These are phyloP conservation scores for Narcine bancroftii DNA, from an alignment of 2,113 vertebrate genomes.

Conservation along the genomic window DNA sequence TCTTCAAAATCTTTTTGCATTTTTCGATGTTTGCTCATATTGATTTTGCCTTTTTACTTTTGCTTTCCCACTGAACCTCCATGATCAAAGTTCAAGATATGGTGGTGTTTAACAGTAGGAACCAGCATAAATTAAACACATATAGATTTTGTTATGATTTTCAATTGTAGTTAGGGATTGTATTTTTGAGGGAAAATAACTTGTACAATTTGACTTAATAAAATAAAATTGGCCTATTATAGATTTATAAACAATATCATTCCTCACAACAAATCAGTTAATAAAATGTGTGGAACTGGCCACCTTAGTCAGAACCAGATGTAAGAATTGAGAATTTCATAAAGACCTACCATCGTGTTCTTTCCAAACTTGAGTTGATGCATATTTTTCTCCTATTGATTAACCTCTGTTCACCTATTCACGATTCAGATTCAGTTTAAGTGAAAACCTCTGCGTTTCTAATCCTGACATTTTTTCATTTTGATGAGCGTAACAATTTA, in stretches of 20 bases:
- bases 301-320: neutral
- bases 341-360: neutral
- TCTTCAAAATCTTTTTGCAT: too few species aligned
- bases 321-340: neutral
- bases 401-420: neutral
- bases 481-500: constrained; percentile 28
- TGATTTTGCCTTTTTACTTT: too few species aligned
- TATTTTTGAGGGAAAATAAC: neutral
- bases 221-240: neutral
- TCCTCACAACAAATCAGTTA: neutral
- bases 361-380: neutral
- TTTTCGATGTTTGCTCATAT: too few species aligned
- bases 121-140: neutral
- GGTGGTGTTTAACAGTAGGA: neutral
- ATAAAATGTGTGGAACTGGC: neutral
- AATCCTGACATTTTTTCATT: neutral
- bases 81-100: neutral
- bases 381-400: neutral
- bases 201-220: neutral
- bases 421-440: neutral
- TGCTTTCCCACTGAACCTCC: too few species aligned
- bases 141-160: neutral
- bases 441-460: neutral
- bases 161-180: neutral
- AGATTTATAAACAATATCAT: neutral